phyloP scores from a whole-genome alignment of 1,140 invertebrate genomes.

The Pristionchus pacificus region DNA sequence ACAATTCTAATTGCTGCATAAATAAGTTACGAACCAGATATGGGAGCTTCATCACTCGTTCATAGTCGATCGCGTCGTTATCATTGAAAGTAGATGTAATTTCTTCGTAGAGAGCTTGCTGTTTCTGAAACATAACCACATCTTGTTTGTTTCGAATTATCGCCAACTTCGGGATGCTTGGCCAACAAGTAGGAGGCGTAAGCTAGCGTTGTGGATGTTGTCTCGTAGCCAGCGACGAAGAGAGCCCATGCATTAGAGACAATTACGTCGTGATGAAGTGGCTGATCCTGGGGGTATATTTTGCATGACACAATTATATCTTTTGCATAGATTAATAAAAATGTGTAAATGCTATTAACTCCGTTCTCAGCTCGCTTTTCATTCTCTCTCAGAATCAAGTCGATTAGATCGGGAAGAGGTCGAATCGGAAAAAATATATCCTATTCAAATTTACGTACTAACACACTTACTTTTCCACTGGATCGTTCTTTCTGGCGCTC shows the following conservation, averaged over 20 bases:
- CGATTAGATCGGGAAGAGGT: neutral
- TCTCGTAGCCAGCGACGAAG: slow-evolving; percentile 60
- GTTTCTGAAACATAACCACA: neutral
- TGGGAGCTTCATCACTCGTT: neutral
- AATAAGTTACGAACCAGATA: neutral
- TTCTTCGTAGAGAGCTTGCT: neutral
- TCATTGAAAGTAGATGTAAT: slow-evolving; percentile 28
- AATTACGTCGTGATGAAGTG: neutral
- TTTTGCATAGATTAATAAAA: neutral
- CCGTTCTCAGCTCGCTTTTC: neutral
- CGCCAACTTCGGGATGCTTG: slow-evolving; percentile 57
- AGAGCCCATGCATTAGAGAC: slow-evolving; percentile 41
- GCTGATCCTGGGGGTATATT: neutral
- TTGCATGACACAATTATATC: neutral
- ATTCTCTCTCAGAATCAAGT: neutral
- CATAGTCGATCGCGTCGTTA: slow-evolving; percentile 17
- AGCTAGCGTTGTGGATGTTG: slow-evolving; percentile 56
- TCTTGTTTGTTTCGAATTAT: slow-evolving; percentile 50
- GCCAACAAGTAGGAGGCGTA: slow-evolving; percentile 57
- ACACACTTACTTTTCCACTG: neutral
- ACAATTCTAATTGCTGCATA: slow-evolving; percentile 40
- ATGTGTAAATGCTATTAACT: neutral
- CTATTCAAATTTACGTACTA: neutral
- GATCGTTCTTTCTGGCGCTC: neutral
- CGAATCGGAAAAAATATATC: neutral